Evolutionary conservation across 53 echinoderm and acorn worm genomes (phyloP), one percentile per base, ranked within the genome.

Genomic region (Patiria pectinifera): DNA sequence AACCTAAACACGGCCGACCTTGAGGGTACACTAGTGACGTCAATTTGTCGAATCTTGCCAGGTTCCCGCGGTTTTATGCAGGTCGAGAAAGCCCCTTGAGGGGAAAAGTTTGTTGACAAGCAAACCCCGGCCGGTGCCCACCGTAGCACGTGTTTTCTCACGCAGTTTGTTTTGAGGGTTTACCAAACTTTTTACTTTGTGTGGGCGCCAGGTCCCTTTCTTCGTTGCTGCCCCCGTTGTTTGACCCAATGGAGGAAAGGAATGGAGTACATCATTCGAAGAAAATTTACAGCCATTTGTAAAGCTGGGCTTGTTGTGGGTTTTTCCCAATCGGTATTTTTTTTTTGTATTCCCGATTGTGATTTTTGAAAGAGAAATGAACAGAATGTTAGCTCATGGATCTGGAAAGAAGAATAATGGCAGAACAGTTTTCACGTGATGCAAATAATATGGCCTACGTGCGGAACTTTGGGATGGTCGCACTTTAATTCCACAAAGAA

Each of bases 1-100:
- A 84, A 90, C 90, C 90, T 77, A 90, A 90, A 81, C 90, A 90
- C 80, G n/a, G 25, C 11, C 26, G 90, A 90, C 90, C 90, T 90
- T 90, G 90, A 60, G 70, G 49, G 2, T 53, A 35, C 53, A 6
- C 18, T 85, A 11, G 45, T 89, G 89, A 89, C 89, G 89, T 89
- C 89, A 89, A 45, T 19, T 53, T n/a, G 61, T 61, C 19, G 46
- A 85, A 44, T 44, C 85, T 18, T 44, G 11, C 48, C 48, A 44
- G 79, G 16, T 12, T 12, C 79, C 79, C 79, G 79, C 48, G 79
- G 15, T 79, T 48, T 45, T 11, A 4, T 4, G 77, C 9, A 77
- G 35, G 35, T 77, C 16, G 13, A 53, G 7, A 18, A 66, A 66
- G 14, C 43, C 63, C 43, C 46, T 46, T 7, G 66, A 53, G 53